These are phyloP conservation scores for Caenorhabditis sulstoni DNA, from an alignment of 2,888 invertebrate genomes.

Conservation along the genomic window DNA sequence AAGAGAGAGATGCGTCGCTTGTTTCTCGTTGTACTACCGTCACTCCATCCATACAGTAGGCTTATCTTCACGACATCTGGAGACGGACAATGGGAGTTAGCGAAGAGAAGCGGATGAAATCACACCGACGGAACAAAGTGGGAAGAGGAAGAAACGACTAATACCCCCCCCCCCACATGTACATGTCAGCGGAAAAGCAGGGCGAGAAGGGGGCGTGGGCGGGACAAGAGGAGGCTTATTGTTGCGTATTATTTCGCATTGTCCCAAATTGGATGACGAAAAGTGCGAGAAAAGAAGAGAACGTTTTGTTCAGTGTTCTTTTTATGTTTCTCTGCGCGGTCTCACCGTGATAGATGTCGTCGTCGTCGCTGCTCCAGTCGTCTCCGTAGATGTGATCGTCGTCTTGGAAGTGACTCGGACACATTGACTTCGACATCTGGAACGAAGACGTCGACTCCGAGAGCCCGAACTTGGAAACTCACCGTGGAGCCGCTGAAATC, in stretches of 20 bases:
- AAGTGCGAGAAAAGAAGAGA: slow-evolving; percentile 10
- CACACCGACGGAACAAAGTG: slow-evolving; percentile 33
- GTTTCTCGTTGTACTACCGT: neutral
- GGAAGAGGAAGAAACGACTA: slow-evolving; percentile 10
- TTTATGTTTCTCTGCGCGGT: too few relatives aligned
- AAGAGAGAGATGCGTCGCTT: slow-evolving; percentile 8
- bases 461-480: slow-evolving; percentile 7
- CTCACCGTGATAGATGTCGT: slow-evolving; percentile 59
- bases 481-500: slow-evolving; percentile 43
- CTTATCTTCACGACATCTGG: too few relatives aligned
- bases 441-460: neutral
- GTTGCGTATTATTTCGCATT: slow-evolving; percentile 3
- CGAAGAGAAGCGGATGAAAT: slow-evolving; percentile 22
- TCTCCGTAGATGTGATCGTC: slow-evolving; percentile 72
- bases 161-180: slow-evolving; percentile 14
- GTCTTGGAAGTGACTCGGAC: slow-evolving; percentile 30
- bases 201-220: slow-evolving; percentile 7
- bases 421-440: slow-evolving; percentile 53
- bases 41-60: slow-evolving; percentile 21
- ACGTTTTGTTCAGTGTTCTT: neutral
- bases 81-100: slow-evolving; percentile 12
- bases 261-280: too few relatives aligned
- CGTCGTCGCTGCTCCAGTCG: slow-evolving; percentile 74
- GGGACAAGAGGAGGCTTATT: slow-evolving; percentile 1
- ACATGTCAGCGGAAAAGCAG: slow-evolving; percentile 15